These are phyloP conservation scores for Sylvilagus floridanus DNA, from an alignment of 2,797 vertebrate genomes.

Conservation along the genomic window DNA sequence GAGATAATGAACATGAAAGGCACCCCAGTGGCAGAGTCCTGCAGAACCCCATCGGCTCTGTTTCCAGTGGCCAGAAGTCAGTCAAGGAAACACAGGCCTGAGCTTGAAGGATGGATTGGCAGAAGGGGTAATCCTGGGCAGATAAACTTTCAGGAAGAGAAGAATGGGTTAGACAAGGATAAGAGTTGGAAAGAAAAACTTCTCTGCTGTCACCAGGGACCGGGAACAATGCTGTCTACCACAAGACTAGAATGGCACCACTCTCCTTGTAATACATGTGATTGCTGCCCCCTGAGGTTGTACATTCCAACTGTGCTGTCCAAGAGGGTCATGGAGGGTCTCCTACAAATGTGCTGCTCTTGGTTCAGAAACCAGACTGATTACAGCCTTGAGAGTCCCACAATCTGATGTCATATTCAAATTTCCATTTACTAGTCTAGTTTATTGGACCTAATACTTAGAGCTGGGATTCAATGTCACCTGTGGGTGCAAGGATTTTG, in stretches of 20 bases:
- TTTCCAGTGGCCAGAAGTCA: background rate
- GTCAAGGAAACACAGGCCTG: background rate
- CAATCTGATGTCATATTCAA: background rate
- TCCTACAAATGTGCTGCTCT: background rate
- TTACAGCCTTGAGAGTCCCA: background rate
- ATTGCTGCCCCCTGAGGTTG: background rate
- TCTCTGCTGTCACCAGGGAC: background rate
- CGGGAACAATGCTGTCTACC: background rate
- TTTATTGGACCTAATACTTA: background rate
- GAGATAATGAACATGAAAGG: background rate
- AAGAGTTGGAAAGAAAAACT: background rate
- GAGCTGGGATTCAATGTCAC: background rate
- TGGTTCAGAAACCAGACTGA: slow-evolving; percentile 9
- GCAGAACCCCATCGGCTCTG: background rate
- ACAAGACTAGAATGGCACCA: background rate
- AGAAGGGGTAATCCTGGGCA: background rate
- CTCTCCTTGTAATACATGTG: background rate
- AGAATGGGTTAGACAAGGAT: background rate
- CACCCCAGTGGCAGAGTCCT: background rate
- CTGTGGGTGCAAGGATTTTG: background rate
- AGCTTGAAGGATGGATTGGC: background rate
- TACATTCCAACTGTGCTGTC: background rate
- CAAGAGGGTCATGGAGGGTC: background rate
- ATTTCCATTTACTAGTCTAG: background rate
- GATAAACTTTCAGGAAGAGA: background rate